These are phyloP conservation scores for Sandelia bainsii DNA, from an alignment of 2,797 vertebrate genomes.

Conservation along the genomic window DNA sequence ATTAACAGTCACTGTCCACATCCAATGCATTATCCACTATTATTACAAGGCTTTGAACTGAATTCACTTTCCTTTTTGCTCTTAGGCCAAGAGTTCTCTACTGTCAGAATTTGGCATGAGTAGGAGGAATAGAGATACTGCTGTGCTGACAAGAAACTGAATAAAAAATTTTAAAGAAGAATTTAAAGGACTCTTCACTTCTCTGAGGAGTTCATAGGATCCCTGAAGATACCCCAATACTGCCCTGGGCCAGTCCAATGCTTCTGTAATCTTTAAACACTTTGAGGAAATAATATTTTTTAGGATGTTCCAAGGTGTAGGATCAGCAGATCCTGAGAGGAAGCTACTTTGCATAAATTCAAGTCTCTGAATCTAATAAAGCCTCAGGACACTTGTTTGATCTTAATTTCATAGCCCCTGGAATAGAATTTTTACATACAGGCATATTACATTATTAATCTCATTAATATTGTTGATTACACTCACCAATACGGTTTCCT, in stretches of 20 bases:
- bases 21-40: slow-evolving; percentile 23
- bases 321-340: slow-evolving; percentile 14
- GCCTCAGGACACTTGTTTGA: slow-evolving; percentile 7
- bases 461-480: not conserved
- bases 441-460: not conserved
- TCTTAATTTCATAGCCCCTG: slow-evolving; percentile 1
- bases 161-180: slow-evolving; percentile 49
- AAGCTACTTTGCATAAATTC: slow-evolving; percentile 26
- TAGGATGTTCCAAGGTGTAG: slow-evolving; percentile 3
- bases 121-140: slow-evolving; percentile 24
- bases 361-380: slow-evolving; percentile 23
- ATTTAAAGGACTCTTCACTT: slow-evolving; percentile 16
- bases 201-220: slow-evolving; percentile 13
- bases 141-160: slow-evolving; percentile 29
- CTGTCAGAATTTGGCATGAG: slow-evolving; percentile 16
- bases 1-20: slow-evolving; percentile 19
- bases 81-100: not conserved
- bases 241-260: slow-evolving; percentile 22
- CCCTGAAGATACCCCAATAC: slow-evolving; percentile 24
- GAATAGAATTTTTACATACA: not conserved
- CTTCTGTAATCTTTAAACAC: slow-evolving; percentile 23
- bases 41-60: slow-evolving; percentile 35
- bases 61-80: slow-evolving; percentile 15
- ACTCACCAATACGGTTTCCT: slow-evolving; percentile 84
- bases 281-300: slow-evolving; percentile 15